Conservation (phyloP, 2,888 invertebrate species). For the Tiliacea citrago region DNA sequence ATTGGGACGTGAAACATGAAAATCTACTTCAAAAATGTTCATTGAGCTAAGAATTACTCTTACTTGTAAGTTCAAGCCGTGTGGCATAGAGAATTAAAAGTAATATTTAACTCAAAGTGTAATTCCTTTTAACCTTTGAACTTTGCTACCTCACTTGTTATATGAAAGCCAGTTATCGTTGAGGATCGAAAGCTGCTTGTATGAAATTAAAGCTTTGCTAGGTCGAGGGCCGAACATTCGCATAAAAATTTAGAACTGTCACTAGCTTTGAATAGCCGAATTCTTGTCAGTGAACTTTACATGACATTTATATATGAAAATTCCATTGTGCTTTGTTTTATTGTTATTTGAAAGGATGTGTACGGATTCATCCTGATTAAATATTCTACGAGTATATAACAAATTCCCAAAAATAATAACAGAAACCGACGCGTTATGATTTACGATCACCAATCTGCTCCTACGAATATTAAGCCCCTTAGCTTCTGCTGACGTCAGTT, state of each 20-base stretch:
- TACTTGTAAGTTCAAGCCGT: constrained; percentile 36
- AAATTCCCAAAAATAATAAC: constrained; percentile 11
- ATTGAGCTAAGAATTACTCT: constrained; percentile 50
- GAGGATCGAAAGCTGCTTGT: constrained; percentile 20
- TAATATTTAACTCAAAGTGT: constrained; percentile 27
- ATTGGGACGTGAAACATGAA: constrained; percentile 64
- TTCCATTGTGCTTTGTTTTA: constrained; percentile 23
- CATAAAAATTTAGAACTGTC: constrained; percentile 13
- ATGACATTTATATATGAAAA: not conserved
- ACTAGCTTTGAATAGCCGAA: not conserved
- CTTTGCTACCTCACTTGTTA: constrained; percentile 27
- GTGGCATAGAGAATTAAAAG: constrained; percentile 33
- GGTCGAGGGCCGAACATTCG: constrained; percentile 6
- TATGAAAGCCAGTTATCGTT: constrained; percentile 35
- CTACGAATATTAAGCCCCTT: constrained; percentile 20
- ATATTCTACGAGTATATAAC: not conserved
- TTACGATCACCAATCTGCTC: constrained; percentile 38
- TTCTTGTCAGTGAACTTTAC: constrained; percentile 15
- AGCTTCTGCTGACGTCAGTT: constrained; percentile 34
- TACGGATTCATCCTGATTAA: not conserved
- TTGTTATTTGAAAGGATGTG: constrained; percentile 5
- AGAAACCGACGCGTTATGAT: constrained; percentile 22
- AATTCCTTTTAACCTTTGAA: constrained; percentile 55
- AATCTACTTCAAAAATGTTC: constrained; percentile 64
- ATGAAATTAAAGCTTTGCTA: constrained; percentile 33